Evolutionary conservation across 2,888 invertebrate species (phyloP), one percentile per base, ranked within the genome.

Genomic region (Oegoconia quadripuncta): DNA sequence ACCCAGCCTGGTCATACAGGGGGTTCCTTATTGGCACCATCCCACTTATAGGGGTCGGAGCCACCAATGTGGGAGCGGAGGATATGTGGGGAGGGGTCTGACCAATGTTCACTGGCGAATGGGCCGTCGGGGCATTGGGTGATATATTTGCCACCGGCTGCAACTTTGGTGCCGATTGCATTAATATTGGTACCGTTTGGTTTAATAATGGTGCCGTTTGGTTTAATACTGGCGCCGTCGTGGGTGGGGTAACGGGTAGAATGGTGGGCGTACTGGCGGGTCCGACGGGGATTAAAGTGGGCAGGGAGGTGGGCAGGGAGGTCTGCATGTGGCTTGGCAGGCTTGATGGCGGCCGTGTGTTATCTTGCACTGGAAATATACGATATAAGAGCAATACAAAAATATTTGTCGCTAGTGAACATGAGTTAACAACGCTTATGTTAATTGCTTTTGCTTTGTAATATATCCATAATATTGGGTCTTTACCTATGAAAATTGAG

Each of bases 1-100:
- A 38, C 1, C 80, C 81, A 1, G 77, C 52, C 47, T 84, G 82
- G 22, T 84, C 81, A 41, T 86, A 84, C 30, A 87, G 46, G 9
- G 74, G 66, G 36, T 87, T 87, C 39, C 86, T 59, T 39, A 84
- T 82, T 0, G 86, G 82, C 40, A 84, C 84, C 78, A 75, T 80
- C 2, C 86, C 83, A 42, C 75, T 75, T 7, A 75, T 54, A 0
- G 79, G 72, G 6, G 71, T 65, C 0, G 78, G 74, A 2, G 74
- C 53, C 0, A 74, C 67, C 48, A 74, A 50, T 16, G 68, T 62
- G 23, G 71, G 73, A 34, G 59, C 44, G 16, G 56, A 46, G 39
- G 56, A 47, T 23, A 57, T 42, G 41, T 50, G 26, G 0, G 70
- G 70, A 12, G 71, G 70, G 1, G 67, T 63, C 34, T 71, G 71